A percentile compares a stretch with the other conserved stretches of the same genome.
These are phyloP conservation scores for Nipponacmea schrenckii DNA, from an alignment of 2,888 invertebrate species.

Conservation along the genomic window DNA sequence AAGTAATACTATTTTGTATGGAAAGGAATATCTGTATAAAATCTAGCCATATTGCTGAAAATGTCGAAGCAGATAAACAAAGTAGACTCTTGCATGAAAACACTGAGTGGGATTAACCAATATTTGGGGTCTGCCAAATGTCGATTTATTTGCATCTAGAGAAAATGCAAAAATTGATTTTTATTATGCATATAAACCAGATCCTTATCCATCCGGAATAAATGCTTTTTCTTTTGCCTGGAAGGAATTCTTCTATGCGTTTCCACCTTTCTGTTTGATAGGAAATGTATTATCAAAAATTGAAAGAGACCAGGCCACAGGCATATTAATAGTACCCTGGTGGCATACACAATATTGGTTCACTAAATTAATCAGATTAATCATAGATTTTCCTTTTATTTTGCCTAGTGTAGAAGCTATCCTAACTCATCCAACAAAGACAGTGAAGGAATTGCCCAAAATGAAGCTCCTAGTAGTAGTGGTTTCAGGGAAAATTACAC, in stretches of 20 bases:
- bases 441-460: background rate
- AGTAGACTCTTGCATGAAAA: slow-evolving; percentile 10
- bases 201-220: slow-evolving; percentile 21
- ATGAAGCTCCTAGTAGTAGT: slow-evolving; percentile 3
- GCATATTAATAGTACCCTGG: slow-evolving; percentile 20
- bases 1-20: slow-evolving; percentile 14
- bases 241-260: slow-evolving; percentile 19
- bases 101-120: slow-evolving; percentile 12
- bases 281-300: slow-evolving; percentile 21
- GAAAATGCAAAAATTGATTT: slow-evolving; percentile 9
- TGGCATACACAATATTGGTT: slow-evolving; percentile 29
- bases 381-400: slow-evolving; percentile 16
- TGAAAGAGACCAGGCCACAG: slow-evolving; percentile 12
- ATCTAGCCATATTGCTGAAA: slow-evolving; percentile 13
- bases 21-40: slow-evolving; percentile 16
- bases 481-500: slow-evolving; percentile 10
- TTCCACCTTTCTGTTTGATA: slow-evolving; percentile 25
- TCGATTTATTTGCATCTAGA: slow-evolving; percentile 23
- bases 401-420: background rate
- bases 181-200: slow-evolving; percentile 14
- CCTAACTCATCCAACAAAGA: background rate
- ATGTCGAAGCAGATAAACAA: slow-evolving; percentile 16
- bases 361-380: slow-evolving; percentile 14
- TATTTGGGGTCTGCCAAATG: background rate
- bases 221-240: slow-evolving; percentile 20